Conservation (phyloP, 2,113 vertebrate genomes). For the Bos taurus region ARS-UCD2.0 NC_037340.1:2107501-2108000, state of each 20-base stretch:
- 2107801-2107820: background rate
- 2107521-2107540: background rate
- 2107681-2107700: background rate
- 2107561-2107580: background rate
- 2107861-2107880: background rate
- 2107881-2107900: background rate
- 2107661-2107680: background rate
- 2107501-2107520: background rate
- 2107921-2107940: background rate
- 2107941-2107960: background rate
- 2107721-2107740: background rate
- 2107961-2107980: background rate
- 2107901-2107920: fast-evolving
- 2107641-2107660: background rate
- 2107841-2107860: background rate
- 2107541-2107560: background rate
- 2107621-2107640: background rate
- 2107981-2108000: background rate
- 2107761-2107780: background rate
- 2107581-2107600: background rate
- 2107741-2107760: background rate
- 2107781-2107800: background rate
- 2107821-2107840: background rate
- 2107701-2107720: background rate
- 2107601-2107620: background rate